phyloP scores from a whole-genome alignment of 2,113 vertebrate genomes.

The Pelvicachromis taeniatus region DNA sequence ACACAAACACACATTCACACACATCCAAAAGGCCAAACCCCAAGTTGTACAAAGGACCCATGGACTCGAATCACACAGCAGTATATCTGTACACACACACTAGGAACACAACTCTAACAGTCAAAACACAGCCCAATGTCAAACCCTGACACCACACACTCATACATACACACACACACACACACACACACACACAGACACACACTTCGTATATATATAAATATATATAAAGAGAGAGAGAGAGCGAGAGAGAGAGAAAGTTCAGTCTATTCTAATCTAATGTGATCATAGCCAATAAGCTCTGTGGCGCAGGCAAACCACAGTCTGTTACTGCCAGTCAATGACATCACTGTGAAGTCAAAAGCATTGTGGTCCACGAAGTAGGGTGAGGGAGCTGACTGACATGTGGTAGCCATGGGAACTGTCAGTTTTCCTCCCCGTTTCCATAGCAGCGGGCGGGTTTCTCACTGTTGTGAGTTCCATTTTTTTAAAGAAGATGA shows the following conservation, averaged over 20 bases:
- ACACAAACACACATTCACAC: constrained; percentile 13
- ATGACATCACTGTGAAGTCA: constrained; percentile 63
- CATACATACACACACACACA: neutral
- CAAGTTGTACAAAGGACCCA: constrained; percentile 21
- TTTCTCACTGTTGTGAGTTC: constrained; percentile 38
- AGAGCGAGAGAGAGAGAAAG: neutral
- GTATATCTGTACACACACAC: neutral
- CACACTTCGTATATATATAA: too few species aligned
- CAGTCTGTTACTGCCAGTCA: constrained; percentile 45
- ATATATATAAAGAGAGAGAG: neutral
- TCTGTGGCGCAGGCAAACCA: constrained; percentile 34
- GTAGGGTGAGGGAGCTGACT: constrained; percentile 35
- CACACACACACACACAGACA: neutral
- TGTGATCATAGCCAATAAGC: constrained; percentile 62
- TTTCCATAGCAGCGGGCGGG: constrained; percentile 22
- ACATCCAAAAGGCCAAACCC: constrained; percentile 19
- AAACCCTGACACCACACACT: neutral
- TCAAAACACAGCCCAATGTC: constrained; percentile 9
- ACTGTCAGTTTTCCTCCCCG: constrained; percentile 38
- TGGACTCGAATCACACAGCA: constrained; percentile 12
- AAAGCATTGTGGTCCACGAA: constrained; percentile 44
- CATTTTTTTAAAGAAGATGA: neutral
- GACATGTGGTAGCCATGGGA: constrained; percentile 48
- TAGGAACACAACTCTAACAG: constrained; percentile 12
- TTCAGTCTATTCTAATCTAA: constrained; percentile 55